Evolutionary conservation across 1,140 invertebrate genomes (phyloP).

Genomic region (Hypsibius dujardini): DNA sequence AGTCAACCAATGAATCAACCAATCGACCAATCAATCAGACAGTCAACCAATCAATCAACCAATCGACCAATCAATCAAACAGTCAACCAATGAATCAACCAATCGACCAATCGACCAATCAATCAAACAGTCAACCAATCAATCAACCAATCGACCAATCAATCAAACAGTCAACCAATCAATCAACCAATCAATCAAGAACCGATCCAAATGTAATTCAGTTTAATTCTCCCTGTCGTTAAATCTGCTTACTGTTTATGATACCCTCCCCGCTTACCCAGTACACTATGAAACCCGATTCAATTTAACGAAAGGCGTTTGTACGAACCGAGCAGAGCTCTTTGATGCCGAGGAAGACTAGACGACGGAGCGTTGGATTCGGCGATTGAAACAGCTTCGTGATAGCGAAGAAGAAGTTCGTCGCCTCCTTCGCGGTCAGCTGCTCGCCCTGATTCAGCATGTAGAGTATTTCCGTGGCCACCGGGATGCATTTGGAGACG

Average conservation of each 20-base stretch:
- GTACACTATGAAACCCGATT: not conserved
- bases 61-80: not conserved
- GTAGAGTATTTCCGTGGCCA: constrained; percentile 89
- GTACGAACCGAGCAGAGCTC: constrained; percentile 63
- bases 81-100: not conserved
- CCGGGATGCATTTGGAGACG: constrained; percentile 81
- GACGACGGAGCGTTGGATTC: constrained; percentile 73
- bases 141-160: not conserved
- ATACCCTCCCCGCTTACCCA: not conserved
- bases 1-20: not conserved
- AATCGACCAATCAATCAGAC: not conserved
- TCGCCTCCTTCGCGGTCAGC: constrained; percentile 78
- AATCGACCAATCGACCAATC: not conserved
- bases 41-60: not conserved
- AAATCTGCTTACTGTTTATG: not conserved
- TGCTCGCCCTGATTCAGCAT: constrained; percentile 83
- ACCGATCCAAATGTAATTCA: not conserved
- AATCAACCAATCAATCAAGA: not conserved
- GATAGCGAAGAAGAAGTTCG: constrained; percentile 96
- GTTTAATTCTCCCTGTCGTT: not conserved
- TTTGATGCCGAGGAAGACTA: constrained; percentile 95
- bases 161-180: not conserved
- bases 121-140: not conserved
- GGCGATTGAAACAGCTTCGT: constrained; percentile 96
- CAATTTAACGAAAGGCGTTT: not conserved